phyloP scores from a whole-genome alignment of 2,888 invertebrate species.

The Bruchidius siliquastri region DNA sequence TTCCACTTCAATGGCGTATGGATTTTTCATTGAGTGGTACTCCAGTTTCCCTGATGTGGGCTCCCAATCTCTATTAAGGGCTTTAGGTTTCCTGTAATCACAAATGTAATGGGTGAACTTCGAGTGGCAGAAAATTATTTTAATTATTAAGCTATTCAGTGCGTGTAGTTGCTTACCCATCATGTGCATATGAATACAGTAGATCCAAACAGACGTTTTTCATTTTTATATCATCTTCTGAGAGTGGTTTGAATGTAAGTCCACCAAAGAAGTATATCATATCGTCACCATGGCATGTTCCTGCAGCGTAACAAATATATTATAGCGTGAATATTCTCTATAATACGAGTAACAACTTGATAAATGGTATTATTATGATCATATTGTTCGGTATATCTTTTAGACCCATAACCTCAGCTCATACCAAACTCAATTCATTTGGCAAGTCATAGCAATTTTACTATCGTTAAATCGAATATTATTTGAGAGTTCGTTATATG shows the following conservation, averaged over 20 bases:
- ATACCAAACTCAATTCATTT: no score
- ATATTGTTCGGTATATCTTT: no score
- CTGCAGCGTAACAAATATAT: conserved; percentile 13
- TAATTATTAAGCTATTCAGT: conserved; percentile 1
- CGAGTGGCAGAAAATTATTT: conserved; percentile 5
- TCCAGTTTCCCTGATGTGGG: conserved; percentile 47
- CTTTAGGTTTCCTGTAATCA: conserved; percentile 45
- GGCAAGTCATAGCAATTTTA: no score
- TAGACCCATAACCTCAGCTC: no score
- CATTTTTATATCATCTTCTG: conserved; percentile 13
- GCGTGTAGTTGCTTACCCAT: conserved; percentile 11
- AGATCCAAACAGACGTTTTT: conserved; percentile 14
- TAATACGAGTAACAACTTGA: no score
- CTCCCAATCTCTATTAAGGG: conserved; percentile 48
- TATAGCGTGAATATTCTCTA: no score
- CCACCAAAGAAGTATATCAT: conserved; percentile 7
- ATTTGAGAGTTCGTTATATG: no score
- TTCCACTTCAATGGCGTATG: conserved; percentile 33
- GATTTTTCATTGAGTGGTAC: conserved; percentile 51
- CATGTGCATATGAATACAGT: conserved; percentile 15
- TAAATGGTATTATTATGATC: no score
- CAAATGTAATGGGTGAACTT: background rate
- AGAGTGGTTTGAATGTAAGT: conserved; percentile 5
- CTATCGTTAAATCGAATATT: no score
- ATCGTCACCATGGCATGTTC: conserved; percentile 17